Evolutionary conservation across 2,797 vertebrate species (phyloP).

Genomic region (Karalla daura): DNA sequence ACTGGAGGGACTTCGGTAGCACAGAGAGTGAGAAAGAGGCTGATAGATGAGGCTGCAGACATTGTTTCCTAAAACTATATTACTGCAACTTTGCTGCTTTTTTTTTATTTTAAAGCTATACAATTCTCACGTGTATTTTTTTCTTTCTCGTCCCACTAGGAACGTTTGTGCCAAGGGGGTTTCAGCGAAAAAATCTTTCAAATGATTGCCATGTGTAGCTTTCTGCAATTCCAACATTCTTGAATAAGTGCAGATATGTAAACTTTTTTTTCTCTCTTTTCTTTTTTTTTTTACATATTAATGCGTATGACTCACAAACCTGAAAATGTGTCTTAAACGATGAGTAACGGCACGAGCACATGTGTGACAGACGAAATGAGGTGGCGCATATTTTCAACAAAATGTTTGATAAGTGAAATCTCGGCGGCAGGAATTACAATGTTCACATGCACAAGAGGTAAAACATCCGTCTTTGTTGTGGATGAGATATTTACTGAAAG

Average conservation of each 20-base stretch:
- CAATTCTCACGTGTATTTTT: background rate
- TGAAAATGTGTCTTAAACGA: background rate
- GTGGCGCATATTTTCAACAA: constrained; percentile 6
- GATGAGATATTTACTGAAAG: constrained; percentile 36
- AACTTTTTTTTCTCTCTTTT: too few relatives aligned
- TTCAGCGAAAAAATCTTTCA: background rate
- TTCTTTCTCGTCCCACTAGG: background rate
- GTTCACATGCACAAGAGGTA: constrained; percentile 39
- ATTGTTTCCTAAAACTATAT: background rate
- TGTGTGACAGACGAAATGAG: constrained; percentile 27
- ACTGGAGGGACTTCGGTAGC: constrained; percentile 59
- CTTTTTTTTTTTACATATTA: background rate
- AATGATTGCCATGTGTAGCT: background rate
- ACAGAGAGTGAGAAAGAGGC: constrained; percentile 27
- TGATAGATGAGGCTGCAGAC: constrained; percentile 56
- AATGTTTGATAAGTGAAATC: constrained; percentile 43
- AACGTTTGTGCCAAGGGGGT: background rate
- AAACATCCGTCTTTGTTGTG: constrained; percentile 18
- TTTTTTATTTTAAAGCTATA: background rate
- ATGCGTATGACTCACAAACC: background rate
- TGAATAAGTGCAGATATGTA: background rate
- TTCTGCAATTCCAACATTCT: background rate
- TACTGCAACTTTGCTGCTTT: background rate
- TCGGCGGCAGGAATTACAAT: constrained; percentile 29
- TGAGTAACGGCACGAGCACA: background rate